Evolutionary conservation across 2,888 invertebrate genomes (phyloP), one percentile per base, ranked within the genome.

Genomic region (Holacanthella duospinosa): DNA sequence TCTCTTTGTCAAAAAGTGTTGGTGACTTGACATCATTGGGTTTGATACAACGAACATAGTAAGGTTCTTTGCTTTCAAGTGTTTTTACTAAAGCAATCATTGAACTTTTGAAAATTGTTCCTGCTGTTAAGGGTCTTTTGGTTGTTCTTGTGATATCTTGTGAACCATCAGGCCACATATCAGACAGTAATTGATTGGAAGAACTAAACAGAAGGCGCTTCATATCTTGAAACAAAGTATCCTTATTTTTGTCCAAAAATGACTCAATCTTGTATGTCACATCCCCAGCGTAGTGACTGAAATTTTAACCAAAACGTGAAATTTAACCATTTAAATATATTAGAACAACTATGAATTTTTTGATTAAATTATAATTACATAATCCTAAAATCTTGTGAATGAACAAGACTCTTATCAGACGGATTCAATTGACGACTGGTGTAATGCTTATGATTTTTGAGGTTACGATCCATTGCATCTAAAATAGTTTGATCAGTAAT

Each of bases 141-240:
- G 95, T 97, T 9, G 93, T 94, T 86, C 88, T 85, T 44, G 85
- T 85, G 73, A 96, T 91, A 74, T 92, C 85, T 74, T 88, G 86
- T 27, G 89, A 89, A 29, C 97, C 97, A 78, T 97, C 97, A 0
- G 95, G 96, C 94, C 95, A 97, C 93, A 97, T 94, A 65, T 81
- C 80, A 54, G 85, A 84, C 53, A 97, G 82, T 70, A 90, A 84
- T 25, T 79, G 76, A 78, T 93, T 88, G 63, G 80, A 81, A 57
- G 94, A 94, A 75, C 88, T 86, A 78, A 85, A 93, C 70, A 96
- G 81, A 63, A 97, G 80, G 29, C 97, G 81, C 80, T 96, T 97
- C 75, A 97, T 91, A 79, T 97, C 96, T 81, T 95, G 95, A 81
- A 92, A 97, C 58, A 97, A 81, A 0, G 91, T 89, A 78, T 97